Base-by-base conservation (phyloP, 1,140 invertebrate genomes). In the Adelges cooleyi region DNA sequence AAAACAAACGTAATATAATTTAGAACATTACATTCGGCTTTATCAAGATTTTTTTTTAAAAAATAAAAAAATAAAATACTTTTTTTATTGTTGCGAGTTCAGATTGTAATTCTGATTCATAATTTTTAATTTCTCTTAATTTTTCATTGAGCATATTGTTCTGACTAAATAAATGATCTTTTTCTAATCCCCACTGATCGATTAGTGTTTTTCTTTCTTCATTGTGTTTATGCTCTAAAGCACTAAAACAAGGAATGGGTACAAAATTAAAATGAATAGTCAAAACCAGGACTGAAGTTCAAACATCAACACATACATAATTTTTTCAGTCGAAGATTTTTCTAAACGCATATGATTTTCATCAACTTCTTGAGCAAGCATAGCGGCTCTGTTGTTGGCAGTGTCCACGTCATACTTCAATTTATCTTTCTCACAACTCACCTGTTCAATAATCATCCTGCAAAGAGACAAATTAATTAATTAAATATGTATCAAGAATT, bases 351-450 rank as follows among this genome's bases (percentile, higher is more conserved):
- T 78, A 73, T 94, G 89, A 70, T 89, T 85, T 54, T 95, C 92
- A 73, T 95, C 92, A 1, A 92, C 86, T 75, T 95, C 92, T 66
- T 88, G 85, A 2, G 89, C 91, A 20, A 95, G 74, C 36, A 90
- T 70, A 8, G 82, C 79, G 0, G 89, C 86, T 67, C 90, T 77
- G 29, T 85, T 79, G 70, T 93, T 92, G 0, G 90, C 90, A 69
- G 92, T 88, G 10, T 78, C 75, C 10, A 93, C 79, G 71, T 92
- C 89, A 1, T 76, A 74, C 49, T 83, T 81, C 17, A 95, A 73
- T 74, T 93, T 92, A 48, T 89, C 83, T 69, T 84, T 80, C 70
- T 85, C 89, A 56, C 78, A 80, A 36, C 76, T 78, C 65, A 86
- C 75, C 68, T 87, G 85, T 66, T 87, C 85, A 67, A 84, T 69